Base-by-base conservation (phyloP, 2,888 invertebrate genomes). In the Caenorhabditis macrosperma region DNA sequence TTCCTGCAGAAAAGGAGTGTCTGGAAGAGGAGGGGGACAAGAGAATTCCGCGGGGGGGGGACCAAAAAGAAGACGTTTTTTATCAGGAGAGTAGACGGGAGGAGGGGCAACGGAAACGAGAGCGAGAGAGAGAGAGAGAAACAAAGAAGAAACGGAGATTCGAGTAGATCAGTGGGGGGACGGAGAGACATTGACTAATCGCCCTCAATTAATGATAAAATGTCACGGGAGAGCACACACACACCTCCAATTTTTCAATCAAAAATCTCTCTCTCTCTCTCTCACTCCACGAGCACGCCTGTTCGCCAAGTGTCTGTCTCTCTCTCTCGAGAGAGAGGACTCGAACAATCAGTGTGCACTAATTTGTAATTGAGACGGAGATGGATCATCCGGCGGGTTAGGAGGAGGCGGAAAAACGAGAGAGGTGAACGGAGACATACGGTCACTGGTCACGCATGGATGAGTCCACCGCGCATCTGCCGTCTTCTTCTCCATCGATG, bases 171-270 rank as follows among this genome's bases (percentile, higher is more conserved):
- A 48, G 22, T 33, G 46, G 26, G 9, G 33, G 38, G 38, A 38
- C 38, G n/a, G 22, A 20, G 35, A 46, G 71, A 71, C 71, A 71
- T 30, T 44, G 71, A 71, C 71, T 71, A 71, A 71, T 71, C 41
- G 52, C 35, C 60, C 54, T 26, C 63, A 71, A 71, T 71, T 71
- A 71, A 71, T 71, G 71, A 71, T 71, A 71, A 71, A 71, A 61
- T 60, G 71, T 63, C 71, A 61, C 33, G 17, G 22, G 24, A 28
- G 41, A 41, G 28, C 35, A 30, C 55, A 15, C n/a, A 54, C 20
- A 26, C 68, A 69, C 59, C 54, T 54, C 71, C 54, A 63, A 63
- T 71, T 71, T 71, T 71, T 61, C 71, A 63, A 71, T 71, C 71
- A 71, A 63, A 71, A 63, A 61, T 55, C 63, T 50, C 48, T 26